Conservation (phyloP, 37 sponge, comb jelly and placozoan genomes). For the Aphrocallistes beatrix region DNA sequence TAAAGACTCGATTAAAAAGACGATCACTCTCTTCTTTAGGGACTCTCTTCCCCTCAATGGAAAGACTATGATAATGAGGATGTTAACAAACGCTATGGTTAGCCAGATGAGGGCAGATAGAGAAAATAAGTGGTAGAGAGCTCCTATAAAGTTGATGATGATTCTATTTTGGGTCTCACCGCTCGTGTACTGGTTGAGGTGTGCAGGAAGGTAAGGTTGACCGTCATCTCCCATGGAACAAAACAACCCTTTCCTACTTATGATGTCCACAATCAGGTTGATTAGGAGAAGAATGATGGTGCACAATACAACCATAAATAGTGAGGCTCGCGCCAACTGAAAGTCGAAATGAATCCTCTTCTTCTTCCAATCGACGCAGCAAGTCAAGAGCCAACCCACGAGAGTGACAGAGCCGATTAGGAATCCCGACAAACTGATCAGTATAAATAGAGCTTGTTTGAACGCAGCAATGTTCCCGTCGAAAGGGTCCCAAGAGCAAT, state of each 20-base stretch:
- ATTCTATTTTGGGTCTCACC: not conserved
- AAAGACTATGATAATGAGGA: not conserved
- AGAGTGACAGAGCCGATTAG: not conserved
- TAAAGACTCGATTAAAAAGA: not conserved
- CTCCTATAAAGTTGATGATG: not conserved
- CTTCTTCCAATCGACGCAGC: slow-evolving; percentile 10
- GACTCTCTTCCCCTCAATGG: not conserved
- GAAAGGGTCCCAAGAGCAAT: not conserved
- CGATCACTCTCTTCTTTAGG: not conserved
- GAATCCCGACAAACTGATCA: not conserved
- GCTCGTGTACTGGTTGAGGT: not conserved
- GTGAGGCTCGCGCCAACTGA: not conserved
- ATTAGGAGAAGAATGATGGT: not conserved
- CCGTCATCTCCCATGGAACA: not conserved
- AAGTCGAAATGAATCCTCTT: not conserved
- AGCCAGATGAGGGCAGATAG: not conserved
- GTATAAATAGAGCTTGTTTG: not conserved
- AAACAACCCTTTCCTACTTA: not conserved
- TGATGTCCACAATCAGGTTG: not conserved
- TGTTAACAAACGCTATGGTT: not conserved
- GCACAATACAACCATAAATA: not conserved
- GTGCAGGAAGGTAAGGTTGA: not conserved
- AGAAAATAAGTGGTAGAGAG: not conserved
- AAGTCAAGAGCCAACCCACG: not conserved
- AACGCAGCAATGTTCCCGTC: not conserved